Percentiles rank a stretch among this genome's conserved stretches.
These are phyloP conservation scores for Lycocorax pyrrhopterus DNA, from an alignment of 2,113 vertebrate species.

Conservation along the genomic window DNA sequence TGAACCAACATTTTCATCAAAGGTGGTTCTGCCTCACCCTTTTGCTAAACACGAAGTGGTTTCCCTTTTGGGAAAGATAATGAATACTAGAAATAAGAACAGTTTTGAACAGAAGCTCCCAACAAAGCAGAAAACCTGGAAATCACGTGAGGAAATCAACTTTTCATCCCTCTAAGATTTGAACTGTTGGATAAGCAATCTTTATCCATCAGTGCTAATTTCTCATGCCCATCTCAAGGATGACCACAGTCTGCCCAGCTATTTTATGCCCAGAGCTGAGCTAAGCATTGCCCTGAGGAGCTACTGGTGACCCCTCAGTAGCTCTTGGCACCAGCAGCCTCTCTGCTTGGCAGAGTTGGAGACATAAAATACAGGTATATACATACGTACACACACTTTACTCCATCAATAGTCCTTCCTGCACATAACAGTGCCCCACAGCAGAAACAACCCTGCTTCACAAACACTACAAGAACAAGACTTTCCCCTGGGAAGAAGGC, in stretches of 20 bases:
- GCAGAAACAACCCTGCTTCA: neutral
- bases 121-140: neutral
- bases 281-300: neutral
- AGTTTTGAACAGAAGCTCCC: neutral
- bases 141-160: neutral
- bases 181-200: neutral
- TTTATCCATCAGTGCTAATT: neutral
- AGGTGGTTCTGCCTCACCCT: constrained; percentile 4
- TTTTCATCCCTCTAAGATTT: neutral
- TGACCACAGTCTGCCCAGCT: neutral
- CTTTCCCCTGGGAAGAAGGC: neutral
- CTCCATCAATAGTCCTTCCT: neutral
- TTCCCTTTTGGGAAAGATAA: neutral
- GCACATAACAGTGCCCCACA: neutral
- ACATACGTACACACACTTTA: neutral
- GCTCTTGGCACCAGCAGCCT: neutral
- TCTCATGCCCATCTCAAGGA: neutral
- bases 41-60: neutral
- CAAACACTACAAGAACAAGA: neutral
- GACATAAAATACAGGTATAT: accelerated
- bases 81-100: neutral
- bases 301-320: neutral
- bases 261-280: neutral
- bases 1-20: constrained; percentile 12
- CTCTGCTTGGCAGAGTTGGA: neutral